These are phyloP conservation scores for Mythimna ferrago DNA, from an alignment of 2,888 invertebrate species.

Conservation along the genomic window DNA sequence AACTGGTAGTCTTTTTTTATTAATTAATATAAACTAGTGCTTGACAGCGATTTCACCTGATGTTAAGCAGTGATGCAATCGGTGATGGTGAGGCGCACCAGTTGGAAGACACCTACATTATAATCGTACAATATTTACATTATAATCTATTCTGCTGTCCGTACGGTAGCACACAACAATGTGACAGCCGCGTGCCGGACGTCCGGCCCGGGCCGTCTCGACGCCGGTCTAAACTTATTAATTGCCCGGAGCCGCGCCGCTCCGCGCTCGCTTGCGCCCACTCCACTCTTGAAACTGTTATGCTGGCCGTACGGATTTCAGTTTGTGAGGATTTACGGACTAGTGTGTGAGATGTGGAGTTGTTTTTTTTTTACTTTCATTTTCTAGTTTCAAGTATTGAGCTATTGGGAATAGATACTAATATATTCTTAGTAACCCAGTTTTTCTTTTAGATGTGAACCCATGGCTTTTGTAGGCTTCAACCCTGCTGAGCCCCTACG, in stretches of 20 bases:
- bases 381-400: background rate
- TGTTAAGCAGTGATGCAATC: too few species aligned
- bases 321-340: constrained; percentile 44
- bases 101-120: too few species aligned
- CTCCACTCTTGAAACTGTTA: constrained; percentile 66
- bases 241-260: constrained; percentile 79
- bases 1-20: constrained; percentile 14
- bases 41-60: too few species aligned
- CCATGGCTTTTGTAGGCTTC: too few species aligned
- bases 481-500: too few species aligned
- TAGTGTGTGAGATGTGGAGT: constrained; percentile 14
- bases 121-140: constrained; percentile 42
- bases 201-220: constrained; percentile 77
- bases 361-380: background rate
- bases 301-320: constrained; percentile 54
- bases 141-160: constrained; percentile 66
- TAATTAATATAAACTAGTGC: too few species aligned
- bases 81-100: too few species aligned
- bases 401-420: background rate
- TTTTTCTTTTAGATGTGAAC: too few species aligned
- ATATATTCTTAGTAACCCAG: background rate
- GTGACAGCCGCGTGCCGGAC: constrained; percentile 81
- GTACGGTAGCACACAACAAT: constrained; percentile 67
- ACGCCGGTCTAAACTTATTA: constrained; percentile 84
- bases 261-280: constrained; percentile 73